phyloP scores from a whole-genome alignment of 2,797 vertebrate species.

The Micromesistius poutassou region DNA sequence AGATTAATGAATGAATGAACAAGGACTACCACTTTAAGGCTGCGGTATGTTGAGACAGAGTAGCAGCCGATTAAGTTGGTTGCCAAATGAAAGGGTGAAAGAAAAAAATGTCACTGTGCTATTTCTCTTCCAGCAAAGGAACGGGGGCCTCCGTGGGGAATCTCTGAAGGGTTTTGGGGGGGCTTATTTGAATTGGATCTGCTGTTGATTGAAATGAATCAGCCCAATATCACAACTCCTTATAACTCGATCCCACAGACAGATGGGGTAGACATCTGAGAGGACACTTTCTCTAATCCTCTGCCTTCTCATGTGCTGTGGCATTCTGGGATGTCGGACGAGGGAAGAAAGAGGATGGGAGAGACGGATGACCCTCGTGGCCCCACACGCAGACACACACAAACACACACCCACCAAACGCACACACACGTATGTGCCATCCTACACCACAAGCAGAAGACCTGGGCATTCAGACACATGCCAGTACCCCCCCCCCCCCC shows the following conservation, averaged over 20 bases:
- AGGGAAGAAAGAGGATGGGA: constrained; percentile 48
- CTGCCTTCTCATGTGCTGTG: constrained; percentile 61
- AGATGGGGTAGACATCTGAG: constrained; percentile 73
- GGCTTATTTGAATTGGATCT: constrained; percentile 71
- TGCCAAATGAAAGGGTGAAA: constrained; percentile 24
- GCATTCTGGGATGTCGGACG: constrained; percentile 57
- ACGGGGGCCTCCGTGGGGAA: constrained; percentile 53
- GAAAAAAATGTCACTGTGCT: constrained; percentile 28
- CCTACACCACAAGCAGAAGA: constrained; percentile 7
- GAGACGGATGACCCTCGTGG: constrained; percentile 51
- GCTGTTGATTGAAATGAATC: constrained; percentile 74
- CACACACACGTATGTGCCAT: neutral
- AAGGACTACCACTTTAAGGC: neutral
- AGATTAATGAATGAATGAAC: constrained; percentile 15
- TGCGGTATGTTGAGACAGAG: constrained; percentile 35
- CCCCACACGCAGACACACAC: constrained; percentile 17
- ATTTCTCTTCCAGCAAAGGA: constrained; percentile 45
- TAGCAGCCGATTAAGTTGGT: constrained; percentile 29
- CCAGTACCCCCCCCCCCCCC: neutral
- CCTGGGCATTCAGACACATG: no score
- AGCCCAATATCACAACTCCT: constrained; percentile 68
- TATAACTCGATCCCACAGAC: constrained; percentile 71
- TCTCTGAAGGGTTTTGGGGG: constrained; percentile 47
- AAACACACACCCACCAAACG: constrained; percentile 2
- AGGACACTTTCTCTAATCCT: constrained; percentile 74